Evolutionary conservation across 2,888 invertebrate species (phyloP), one percentile per base, ranked within the genome.

Genomic region (Muschampia plurimacula): DNA sequence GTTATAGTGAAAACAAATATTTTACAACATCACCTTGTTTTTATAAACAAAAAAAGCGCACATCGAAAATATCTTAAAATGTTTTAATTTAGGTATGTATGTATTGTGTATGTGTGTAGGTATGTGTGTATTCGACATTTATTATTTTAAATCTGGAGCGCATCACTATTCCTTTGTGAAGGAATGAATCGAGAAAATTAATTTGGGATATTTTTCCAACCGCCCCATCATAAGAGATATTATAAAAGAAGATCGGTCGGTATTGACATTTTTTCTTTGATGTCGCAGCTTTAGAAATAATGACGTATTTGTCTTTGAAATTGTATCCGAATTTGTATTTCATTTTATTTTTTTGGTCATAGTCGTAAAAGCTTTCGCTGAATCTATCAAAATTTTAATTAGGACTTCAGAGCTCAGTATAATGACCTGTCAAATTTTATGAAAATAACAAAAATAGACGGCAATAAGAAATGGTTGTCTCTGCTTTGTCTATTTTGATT

Each of bases 221-320:
- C 78, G 81, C 76, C 80, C 81, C 82, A 83, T 84, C 83, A 83
- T 84, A 79, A 82, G 81, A 77, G 80, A 79, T 80, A 81, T 83
- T 83, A 82, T 79, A 79, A 82, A 79, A 76, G 78, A 75, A 76
- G 78, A 76, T 75, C 82, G 77, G 75, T 82, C 83, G 84, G 84
- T 88, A 91, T 89, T 88, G 90, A 89, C 85, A 85, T 86, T 81
- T 82, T 80, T 75, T 84, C 85, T 91, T 93, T 92, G 91, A 92
- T 87, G 87, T 90, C 76, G 71, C 69, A 70, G 76, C 76, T 84
- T 83, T 83, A 79, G 76, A 87, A 82, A 90, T 91, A 90, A 91
- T 90, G 86, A 89, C 83, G 84, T 89, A 85, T 90, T 89, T 89
- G 87, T 89, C 87, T 91, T 91, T 89, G 87, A 89, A 84, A 87